Evolutionary conservation across 2,113 vertebrate species (phyloP).

Genomic region (Phalacrocorax aristotelis): DNA sequence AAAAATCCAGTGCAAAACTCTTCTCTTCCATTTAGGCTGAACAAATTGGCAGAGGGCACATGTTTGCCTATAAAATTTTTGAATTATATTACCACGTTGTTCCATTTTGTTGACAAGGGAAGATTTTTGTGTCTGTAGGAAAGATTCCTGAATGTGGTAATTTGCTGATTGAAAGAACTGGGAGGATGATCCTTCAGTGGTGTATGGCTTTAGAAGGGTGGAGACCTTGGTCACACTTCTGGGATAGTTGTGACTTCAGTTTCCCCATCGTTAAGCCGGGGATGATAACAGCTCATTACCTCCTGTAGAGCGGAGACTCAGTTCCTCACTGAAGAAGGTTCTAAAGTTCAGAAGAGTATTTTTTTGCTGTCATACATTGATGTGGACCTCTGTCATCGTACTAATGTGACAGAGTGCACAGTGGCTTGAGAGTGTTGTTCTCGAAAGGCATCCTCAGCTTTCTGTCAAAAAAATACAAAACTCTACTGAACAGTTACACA

Average conservation of each 20-base stretch:
- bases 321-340: not conserved
- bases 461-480: not conserved
- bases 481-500: not conserved
- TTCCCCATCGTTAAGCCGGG: not conserved
- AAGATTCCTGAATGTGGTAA: not conserved
- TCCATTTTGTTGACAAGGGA: not conserved
- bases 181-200: not conserved
- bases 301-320: not conserved
- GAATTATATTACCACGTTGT: not conserved
- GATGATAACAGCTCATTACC: not conserved
- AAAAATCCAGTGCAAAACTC: not conserved
- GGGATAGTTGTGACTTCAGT: not conserved
- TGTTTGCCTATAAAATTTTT: not conserved
- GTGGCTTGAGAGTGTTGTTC: not conserved
- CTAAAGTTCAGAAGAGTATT: not conserved
- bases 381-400: fast-evolving
- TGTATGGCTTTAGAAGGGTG: not conserved
- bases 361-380: not conserved
- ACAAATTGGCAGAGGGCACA: not conserved
- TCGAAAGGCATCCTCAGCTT: not conserved
- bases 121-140: not conserved
- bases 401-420: not conserved
- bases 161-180: not conserved
- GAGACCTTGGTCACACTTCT: not conserved
- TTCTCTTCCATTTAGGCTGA: not conserved